Evolutionary conservation across 2,113 vertebrate species (phyloP), one percentile per base, ranked within the genome.

Genomic region (Alectura lathami): DNA sequence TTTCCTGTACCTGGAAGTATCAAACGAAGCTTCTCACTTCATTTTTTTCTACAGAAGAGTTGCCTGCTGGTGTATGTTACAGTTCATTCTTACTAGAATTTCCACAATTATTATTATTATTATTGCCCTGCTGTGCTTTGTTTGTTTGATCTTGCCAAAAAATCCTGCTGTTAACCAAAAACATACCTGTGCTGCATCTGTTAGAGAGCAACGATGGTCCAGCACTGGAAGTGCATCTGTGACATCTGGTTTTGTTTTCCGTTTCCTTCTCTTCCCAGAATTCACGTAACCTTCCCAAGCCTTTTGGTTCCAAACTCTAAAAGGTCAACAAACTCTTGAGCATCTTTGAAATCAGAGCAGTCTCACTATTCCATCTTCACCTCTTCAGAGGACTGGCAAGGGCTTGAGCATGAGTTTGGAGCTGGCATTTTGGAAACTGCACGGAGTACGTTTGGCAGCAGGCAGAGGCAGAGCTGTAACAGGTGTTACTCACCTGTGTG

Each of bases 51-150:
- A 2, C 32, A 79, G 48, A 53, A 64, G 57, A 64, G 22, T 12
- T 92, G 21, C 40, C n/a, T 83, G 34, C 48, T 51, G 42, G 57
- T 21, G 32, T 15, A 78, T 3, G 3, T 54, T 27, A 34, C 32
- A 73, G 85, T 84, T 79, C 89, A 77, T 89, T 92, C 66, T 75
- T 78, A 85, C 75, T 86, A 87, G 69, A 70, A 89, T 79, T 78
- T 66, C 70, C 40, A 54, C n/a, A 64, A 29, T 93, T 84, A 64
- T 20, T 89, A 75, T 82, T 86, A 70, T 27, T 84, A 48, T 84
- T 84, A 88, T 62, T 66, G 50, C 72, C 57, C 81, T 50, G 80
- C 73, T 91, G 66, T 53, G n/a, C n/a, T n/a, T 66, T 64, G 64
- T 68, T 79, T 89, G 73, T 42, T 75, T 81, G 72, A 51, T 57